Evolutionary conservation across 2,113 vertebrate species (phyloP).

Genomic region (Oceanodroma tethys): DNA sequence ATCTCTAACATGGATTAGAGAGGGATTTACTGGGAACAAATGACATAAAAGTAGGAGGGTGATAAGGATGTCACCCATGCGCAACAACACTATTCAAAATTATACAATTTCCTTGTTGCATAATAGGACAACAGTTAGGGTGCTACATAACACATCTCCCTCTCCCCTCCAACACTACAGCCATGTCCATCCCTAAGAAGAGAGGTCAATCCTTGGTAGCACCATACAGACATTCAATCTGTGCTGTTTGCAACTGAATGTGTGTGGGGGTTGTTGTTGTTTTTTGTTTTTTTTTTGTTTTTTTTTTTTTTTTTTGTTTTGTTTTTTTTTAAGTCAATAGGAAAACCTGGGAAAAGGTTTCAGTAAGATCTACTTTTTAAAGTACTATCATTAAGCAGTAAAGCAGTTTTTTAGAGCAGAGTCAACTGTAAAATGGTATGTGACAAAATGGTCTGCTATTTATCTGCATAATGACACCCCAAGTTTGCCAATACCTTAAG

Average conservation of each 20-base stretch:
- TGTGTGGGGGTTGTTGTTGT: rapidly evolving
- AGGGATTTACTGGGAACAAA: background rate
- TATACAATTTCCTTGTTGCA: background rate
- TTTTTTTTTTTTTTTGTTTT: background rate
- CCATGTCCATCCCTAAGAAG: rapidly evolving
- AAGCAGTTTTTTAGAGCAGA: background rate
- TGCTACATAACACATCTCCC: background rate
- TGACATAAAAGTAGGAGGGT: background rate
- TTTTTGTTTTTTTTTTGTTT: rapidly evolving
- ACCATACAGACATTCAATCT: background rate
- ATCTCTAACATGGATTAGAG: background rate
- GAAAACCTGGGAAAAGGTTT: background rate
- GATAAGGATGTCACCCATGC: background rate
- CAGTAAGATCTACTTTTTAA: background rate
- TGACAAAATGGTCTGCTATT: background rate
- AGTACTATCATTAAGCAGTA: background rate
- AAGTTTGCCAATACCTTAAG: background rate
- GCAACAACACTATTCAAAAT: background rate
- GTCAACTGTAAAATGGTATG: background rate
- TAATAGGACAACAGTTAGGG: background rate
- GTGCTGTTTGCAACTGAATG: background rate
- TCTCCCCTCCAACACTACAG: background rate
- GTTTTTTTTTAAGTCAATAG: background rate
- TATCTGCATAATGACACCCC: background rate
- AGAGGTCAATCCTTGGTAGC: background rate